phyloP scores from a whole-genome alignment of 2,113 vertebrate species.

The Misgurnus mizolepis region DNA sequence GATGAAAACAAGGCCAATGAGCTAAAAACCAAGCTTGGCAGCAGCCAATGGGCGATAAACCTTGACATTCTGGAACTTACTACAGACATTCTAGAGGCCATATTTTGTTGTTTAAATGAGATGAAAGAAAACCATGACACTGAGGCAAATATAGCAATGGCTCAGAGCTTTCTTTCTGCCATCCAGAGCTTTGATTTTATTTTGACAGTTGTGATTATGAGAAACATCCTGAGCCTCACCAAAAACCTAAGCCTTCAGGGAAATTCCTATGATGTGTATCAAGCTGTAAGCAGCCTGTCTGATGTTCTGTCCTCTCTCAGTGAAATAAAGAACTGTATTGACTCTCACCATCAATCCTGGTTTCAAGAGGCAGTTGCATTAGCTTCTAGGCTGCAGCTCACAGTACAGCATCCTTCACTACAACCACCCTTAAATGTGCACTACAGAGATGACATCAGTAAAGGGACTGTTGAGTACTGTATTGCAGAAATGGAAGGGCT shows the following conservation, averaged over 20 bases:
- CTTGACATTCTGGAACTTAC: conserved; percentile 73
- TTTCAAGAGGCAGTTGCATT: conserved; percentile 72
- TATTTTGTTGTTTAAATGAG: conserved; percentile 69
- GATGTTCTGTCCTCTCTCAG: conserved; percentile 64
- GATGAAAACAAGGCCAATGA: conserved; percentile 70
- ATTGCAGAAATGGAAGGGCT: conserved; percentile 70
- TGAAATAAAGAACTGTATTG: conserved; percentile 65
- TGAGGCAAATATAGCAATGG: conserved; percentile 59
- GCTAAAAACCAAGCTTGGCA: conserved; percentile 69
- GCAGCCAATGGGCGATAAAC: conserved; percentile 74
- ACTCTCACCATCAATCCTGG: conserved; percentile 71
- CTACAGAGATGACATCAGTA: conserved; percentile 72
- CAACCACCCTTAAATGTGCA: conserved; percentile 70
- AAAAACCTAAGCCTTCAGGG: conserved; percentile 73
- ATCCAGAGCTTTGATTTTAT: conserved; percentile 76
- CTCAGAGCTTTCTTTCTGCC: conserved; percentile 59
- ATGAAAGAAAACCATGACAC: conserved; percentile 60
- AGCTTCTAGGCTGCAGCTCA: conserved; percentile 68
- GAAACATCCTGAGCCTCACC: conserved; percentile 65
- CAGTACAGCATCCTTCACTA: conserved; percentile 67
- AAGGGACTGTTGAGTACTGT: conserved; percentile 66
- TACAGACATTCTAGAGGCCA: conserved; percentile 65
- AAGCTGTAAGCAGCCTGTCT: conserved; percentile 67
- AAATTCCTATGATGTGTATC: conserved; percentile 73
- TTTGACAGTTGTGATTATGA: conserved; percentile 70